A percentile compares a stretch with the other conserved stretches of the same genome.
Evolutionary conservation across 2,888 invertebrate genomes (phyloP).

Genomic region (Eumerus sabulonum): DNA sequence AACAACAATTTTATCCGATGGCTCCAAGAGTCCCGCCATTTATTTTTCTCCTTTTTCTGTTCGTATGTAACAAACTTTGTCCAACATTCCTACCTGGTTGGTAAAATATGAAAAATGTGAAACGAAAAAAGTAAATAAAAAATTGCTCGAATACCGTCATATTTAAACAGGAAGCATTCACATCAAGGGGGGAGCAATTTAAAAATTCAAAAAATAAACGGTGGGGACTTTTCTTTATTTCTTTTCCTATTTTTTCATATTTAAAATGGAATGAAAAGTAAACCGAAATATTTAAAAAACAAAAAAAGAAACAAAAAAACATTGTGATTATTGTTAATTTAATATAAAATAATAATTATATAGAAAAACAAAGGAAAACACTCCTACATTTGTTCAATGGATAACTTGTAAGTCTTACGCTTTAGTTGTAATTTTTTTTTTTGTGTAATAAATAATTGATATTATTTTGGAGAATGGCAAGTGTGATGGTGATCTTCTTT

Average conservation of each 20-base stretch:
- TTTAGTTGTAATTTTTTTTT: slow-evolving; percentile 43
- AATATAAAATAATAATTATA: slow-evolving; percentile 54
- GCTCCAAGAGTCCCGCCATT: slow-evolving; percentile 19
- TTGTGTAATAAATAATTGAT: not conserved
- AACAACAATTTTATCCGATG: slow-evolving; percentile 22
- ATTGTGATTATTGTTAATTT: slow-evolving; percentile 66
- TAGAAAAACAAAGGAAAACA: slow-evolving; percentile 39
- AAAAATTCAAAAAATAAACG: slow-evolving; percentile 5
- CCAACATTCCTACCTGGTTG: slow-evolving; percentile 54
- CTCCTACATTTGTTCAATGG: slow-evolving; percentile 50
- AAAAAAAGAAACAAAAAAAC: slow-evolving; percentile 39
- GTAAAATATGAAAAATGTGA: too few species aligned
- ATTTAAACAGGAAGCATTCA: slow-evolving; percentile 21
- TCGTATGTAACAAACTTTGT: not conserved
- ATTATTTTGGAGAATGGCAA: slow-evolving; percentile 48
- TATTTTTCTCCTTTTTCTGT: too few species aligned
- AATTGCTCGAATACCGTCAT: slow-evolving; percentile 34
- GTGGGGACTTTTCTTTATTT: too few species aligned
- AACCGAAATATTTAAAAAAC: slow-evolving; percentile 25
- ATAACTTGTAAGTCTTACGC: slow-evolving; percentile 55
- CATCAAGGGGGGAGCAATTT: not conserved
- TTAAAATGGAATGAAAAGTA: slow-evolving; percentile 29
- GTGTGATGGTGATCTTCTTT: slow-evolving; percentile 60
- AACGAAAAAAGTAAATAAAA: slow-evolving; percentile 13
- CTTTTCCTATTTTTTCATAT: too few species aligned